Percentiles rank a stretch among this genome's conserved stretches.
Evolutionary conservation across 1,140 invertebrate species (phyloP).

Genomic region (Homarus americanus): DNA sequence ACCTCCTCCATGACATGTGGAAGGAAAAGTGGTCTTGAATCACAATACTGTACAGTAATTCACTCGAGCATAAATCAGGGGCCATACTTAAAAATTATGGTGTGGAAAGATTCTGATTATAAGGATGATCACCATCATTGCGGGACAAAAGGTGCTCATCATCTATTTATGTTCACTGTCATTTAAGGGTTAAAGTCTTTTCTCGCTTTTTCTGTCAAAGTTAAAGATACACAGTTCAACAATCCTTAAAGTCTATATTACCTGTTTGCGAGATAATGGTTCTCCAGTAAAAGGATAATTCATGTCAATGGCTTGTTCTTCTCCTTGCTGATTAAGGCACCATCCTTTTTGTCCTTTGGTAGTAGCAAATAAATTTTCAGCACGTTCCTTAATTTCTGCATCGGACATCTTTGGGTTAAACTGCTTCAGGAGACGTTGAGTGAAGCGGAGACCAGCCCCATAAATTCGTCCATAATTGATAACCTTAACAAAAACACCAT

Average conservation of each 20-base stretch:
- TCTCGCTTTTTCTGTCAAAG: not conserved
- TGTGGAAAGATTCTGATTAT: too few relatives aligned
- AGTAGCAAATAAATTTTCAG: slow-evolving; percentile 91
- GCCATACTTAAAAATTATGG: too few relatives aligned
- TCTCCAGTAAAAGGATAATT: slow-evolving; percentile 36
- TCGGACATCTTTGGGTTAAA: slow-evolving; percentile 92
- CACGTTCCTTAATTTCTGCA: slow-evolving; percentile 88
- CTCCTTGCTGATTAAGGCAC: slow-evolving; percentile 74
- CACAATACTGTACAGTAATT: too few relatives aligned
- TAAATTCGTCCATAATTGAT: slow-evolving; percentile 99
- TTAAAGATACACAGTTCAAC: not conserved
- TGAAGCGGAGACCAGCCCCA: slow-evolving; percentile 96
- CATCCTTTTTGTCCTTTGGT: slow-evolving; percentile 85
- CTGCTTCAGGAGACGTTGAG: slow-evolving; percentile 91
- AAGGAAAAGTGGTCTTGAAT: too few relatives aligned
- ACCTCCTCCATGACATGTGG: too few relatives aligned
- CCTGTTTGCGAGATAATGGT: slow-evolving; percentile 52
- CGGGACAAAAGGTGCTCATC: too few relatives aligned
- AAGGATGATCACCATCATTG: too few relatives aligned
- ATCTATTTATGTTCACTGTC: too few relatives aligned
- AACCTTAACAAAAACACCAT: slow-evolving; percentile 76
- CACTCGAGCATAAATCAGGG: too few relatives aligned
- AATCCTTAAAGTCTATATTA: not conserved
- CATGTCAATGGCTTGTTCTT: slow-evolving; percentile 17
- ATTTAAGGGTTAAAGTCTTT: too few relatives aligned